Percentiles rank a stretch among this genome's conserved stretches.
These are phyloP conservation scores for Mystacides longicornis DNA, from an alignment of 2,888 invertebrate genomes.

Conservation along the genomic window DNA sequence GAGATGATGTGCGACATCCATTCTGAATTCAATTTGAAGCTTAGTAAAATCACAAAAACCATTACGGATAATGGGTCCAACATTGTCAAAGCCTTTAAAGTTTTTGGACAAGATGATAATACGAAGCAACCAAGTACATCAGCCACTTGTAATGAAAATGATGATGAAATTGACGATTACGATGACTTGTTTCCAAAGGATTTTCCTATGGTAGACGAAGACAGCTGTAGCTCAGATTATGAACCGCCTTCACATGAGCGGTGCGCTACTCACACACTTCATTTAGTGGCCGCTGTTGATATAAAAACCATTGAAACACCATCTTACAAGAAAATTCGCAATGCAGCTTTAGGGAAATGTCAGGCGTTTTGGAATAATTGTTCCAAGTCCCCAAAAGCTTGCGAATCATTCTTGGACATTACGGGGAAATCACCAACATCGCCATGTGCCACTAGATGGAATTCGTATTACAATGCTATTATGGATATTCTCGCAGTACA, in stretches of 20 bases:
- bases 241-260: too few species aligned
- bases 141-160: neutral
- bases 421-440: slow-evolving; percentile 19
- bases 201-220: slow-evolving; percentile 8
- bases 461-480: slow-evolving; percentile 20
- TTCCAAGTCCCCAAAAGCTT: slow-evolving; percentile 19
- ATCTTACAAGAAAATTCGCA: slow-evolving; percentile 16
- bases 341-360: slow-evolving; percentile 17
- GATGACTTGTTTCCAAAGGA: slow-evolving; percentile 1
- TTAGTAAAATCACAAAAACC: slow-evolving; percentile 13
- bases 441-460: slow-evolving; percentile 17
- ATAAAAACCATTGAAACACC: too few species aligned
- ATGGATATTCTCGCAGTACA: slow-evolving; percentile 13
- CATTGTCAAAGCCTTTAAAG: slow-evolving; percentile 16
- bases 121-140: neutral
- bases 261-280: slow-evolving; percentile 7
- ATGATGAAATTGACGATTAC: slow-evolving; percentile 2
- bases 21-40: slow-evolving; percentile 13
- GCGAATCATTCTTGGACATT: slow-evolving; percentile 17
- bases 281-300: slow-evolving; percentile 9
- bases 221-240: too few species aligned
- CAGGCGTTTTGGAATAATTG: slow-evolving; percentile 18
- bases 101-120: slow-evolving; percentile 4
- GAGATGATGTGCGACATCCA: slow-evolving; percentile 23
- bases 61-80: slow-evolving; percentile 19